phyloP scores from a whole-genome alignment of 2,797 vertebrate species.

The Mormyrus proboscirostris region DNA sequence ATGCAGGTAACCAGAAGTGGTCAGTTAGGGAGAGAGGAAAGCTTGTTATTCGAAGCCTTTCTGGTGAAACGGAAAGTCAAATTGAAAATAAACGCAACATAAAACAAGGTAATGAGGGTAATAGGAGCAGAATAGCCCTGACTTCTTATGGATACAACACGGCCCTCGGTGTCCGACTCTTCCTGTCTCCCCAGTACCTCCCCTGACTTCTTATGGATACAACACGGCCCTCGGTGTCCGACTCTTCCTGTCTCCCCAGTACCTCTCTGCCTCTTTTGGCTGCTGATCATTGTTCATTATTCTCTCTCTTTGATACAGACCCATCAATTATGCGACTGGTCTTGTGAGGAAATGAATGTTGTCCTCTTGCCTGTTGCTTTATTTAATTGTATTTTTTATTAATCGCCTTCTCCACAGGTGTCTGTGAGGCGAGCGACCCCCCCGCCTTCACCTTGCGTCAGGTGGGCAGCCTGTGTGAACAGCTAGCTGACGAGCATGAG shows the following conservation, averaged over 20 bases:
- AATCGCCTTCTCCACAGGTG: neutral
- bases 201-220: neutral
- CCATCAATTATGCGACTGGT: neutral
- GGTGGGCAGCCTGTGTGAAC: slow-evolving; percentile 84
- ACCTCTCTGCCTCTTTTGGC: neutral
- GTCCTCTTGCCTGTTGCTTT: neutral
- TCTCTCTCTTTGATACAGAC: neutral
- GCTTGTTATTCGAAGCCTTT: neutral
- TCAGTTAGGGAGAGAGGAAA: neutral
- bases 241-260: neutral
- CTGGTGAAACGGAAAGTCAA: neutral
- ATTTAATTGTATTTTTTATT: neutral
- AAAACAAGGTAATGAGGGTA: neutral
- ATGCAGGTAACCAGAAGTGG: neutral
- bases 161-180: neutral
- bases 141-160: neutral
- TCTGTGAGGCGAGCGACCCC: slow-evolving; percentile 72
- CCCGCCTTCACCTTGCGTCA: slow-evolving; percentile 82
- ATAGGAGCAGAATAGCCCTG: neutral
- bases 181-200: neutral
- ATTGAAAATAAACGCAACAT: neutral
- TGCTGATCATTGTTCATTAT: neutral
- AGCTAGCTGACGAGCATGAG: slow-evolving; percentile 84
- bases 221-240: neutral
- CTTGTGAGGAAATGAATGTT: neutral